Conservation (phyloP, 2,888 invertebrate species). For the Maniola hyperantus region DNA sequence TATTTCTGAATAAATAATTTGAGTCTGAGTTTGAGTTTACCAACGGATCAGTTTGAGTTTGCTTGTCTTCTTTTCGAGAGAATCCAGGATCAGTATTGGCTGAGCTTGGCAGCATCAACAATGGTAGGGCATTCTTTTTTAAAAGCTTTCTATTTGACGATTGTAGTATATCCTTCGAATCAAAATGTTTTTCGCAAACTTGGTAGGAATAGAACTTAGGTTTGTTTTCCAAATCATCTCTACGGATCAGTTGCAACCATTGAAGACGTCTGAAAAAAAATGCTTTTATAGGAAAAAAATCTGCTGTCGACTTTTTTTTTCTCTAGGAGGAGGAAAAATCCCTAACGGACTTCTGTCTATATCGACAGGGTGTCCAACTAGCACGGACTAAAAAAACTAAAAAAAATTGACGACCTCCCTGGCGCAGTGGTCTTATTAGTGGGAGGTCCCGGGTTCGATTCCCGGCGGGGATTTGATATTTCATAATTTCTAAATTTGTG, state of each 20-base stretch:
- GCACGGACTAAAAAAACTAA: too few relatives aligned
- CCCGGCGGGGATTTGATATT: too few relatives aligned
- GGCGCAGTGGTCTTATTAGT: too few relatives aligned
- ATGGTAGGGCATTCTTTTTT: conserved; percentile 6
- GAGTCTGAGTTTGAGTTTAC: too few relatives aligned
- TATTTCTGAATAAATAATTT: too few relatives aligned
- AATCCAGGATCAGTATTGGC: background rate
- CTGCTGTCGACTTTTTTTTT: background rate
- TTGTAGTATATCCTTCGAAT: background rate
- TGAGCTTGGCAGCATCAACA: conserved; percentile 1
- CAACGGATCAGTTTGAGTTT: conserved; percentile 5
- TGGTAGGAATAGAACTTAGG: background rate
- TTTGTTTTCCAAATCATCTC: conserved; percentile 9
- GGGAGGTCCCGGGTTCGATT: too few relatives aligned
- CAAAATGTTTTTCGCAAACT: conserved; percentile 9
- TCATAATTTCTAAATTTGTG: too few relatives aligned
- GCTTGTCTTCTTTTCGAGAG: background rate
- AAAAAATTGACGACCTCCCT: too few relatives aligned
- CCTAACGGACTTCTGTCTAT: too few relatives aligned
- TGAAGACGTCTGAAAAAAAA: conserved; percentile 9
- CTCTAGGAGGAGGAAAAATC: too few relatives aligned
- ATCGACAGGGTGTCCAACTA: too few relatives aligned
- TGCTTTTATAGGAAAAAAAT: background rate
- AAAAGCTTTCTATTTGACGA: conserved; percentile 5
- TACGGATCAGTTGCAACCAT: background rate